Evolutionary conservation across 2,113 vertebrate species (phyloP).

Genomic region (Ginglymostoma cirratum): DNA sequence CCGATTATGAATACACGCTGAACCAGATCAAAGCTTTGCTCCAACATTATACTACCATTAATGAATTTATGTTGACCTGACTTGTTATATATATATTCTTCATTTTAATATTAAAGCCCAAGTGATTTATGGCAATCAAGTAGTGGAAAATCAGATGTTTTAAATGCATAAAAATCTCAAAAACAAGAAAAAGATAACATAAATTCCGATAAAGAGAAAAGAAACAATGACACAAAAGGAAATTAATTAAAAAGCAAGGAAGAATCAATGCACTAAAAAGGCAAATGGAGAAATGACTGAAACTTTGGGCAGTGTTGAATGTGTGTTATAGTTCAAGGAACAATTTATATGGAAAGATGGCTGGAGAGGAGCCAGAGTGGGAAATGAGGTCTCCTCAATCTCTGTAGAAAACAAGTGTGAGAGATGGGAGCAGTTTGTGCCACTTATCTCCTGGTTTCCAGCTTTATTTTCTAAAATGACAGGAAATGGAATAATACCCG

Average conservation of each 20-base stretch:
- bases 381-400: background rate
- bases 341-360: background rate
- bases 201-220: background rate
- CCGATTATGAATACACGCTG: background rate
- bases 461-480: background rate
- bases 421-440: background rate
- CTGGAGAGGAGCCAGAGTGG: background rate
- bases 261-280: background rate
- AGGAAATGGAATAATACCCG: background rate
- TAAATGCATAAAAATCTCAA: background rate
- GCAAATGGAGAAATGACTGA: background rate
- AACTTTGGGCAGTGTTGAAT: background rate
- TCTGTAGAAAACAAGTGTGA: background rate
- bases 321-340: conserved; percentile 8
- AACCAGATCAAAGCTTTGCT: background rate
- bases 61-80: background rate
- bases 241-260: background rate
- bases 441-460: background rate
- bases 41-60: background rate
- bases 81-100: background rate
- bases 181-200: background rate
- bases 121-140: background rate
- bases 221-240: background rate
- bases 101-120: background rate
- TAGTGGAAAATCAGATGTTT: background rate